phyloP scores from a whole-genome alignment of 2,888 invertebrate species.

The Caenorhabditis wallacei region DNA sequence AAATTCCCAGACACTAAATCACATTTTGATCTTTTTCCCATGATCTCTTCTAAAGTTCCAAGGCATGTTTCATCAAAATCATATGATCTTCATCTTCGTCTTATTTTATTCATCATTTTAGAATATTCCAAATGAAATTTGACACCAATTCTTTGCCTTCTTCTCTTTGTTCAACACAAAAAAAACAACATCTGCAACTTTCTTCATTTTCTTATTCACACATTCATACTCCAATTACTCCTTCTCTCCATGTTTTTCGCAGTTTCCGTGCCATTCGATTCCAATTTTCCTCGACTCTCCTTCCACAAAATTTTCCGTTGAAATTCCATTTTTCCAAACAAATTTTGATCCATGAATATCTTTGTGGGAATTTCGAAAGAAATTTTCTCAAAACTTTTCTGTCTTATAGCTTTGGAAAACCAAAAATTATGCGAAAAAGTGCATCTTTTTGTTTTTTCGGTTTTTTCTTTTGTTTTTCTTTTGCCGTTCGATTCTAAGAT shows the following conservation, averaged over 20 bases:
- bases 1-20: no score
- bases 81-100: constrained; percentile 1
- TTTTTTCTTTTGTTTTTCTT: no score
- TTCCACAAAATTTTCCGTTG: constrained; percentile 3
- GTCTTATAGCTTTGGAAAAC: not conserved
- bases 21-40: not conserved
- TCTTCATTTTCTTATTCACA: constrained; percentile 16
- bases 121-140: constrained; percentile 10
- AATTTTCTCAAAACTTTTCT: not conserved
- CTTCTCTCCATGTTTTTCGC: not conserved
- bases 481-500: no score
- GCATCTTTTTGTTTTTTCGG: no score
- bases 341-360: constrained; percentile 25
- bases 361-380: constrained; percentile 21
- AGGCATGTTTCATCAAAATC: no score
- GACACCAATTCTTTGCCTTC: constrained; percentile 4
- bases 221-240: constrained; percentile 17
- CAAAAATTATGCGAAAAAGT: constrained; percentile 13
- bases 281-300: not conserved
- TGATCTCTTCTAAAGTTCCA: not conserved
- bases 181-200: constrained; percentile 7
- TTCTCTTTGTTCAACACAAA: constrained; percentile 4
- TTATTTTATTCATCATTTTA: not conserved
- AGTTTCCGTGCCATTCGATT: not conserved
- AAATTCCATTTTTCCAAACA: not conserved